Percentiles rank a stretch among this genome's conserved stretches.
These are phyloP conservation scores for Drosophila murphyi DNA, from an alignment of 1,140 invertebrate genomes.

Conservation along the genomic window DNA sequence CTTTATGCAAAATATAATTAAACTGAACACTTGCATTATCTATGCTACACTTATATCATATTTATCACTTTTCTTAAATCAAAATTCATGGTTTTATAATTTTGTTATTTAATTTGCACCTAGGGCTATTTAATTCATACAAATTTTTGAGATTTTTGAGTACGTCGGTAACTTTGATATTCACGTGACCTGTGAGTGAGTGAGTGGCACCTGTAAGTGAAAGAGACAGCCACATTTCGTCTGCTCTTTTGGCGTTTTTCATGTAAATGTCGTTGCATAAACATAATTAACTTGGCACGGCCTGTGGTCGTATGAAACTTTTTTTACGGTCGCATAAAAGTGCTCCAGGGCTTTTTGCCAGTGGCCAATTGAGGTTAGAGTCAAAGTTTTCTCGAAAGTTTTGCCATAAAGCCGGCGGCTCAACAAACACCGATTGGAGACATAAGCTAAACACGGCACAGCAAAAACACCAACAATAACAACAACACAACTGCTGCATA, in stretches of 20 bases:
- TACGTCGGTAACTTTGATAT: constrained; percentile 50
- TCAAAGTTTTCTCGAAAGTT: constrained; percentile 24
- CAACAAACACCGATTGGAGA: constrained; percentile 11
- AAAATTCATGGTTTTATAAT: constrained; percentile 71
- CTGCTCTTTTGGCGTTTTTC: constrained; percentile 64
- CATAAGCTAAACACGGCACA: neutral
- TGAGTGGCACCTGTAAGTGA: neutral
- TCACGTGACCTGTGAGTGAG: constrained; percentile 13
- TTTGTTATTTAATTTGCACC: constrained; percentile 76
- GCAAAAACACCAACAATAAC: neutral
- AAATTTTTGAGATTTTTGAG: constrained; percentile 27
- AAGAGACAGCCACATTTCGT: neutral
- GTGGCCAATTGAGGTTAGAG: constrained; percentile 24
- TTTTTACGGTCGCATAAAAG: constrained; percentile 71
- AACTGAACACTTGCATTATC: constrained; percentile 38
- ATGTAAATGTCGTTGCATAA: constrained; percentile 75
- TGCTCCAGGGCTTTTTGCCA: constrained; percentile 45
- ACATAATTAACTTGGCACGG: constrained; percentile 70
- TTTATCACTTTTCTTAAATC: constrained; percentile 3
- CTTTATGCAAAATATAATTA: constrained; percentile 51
- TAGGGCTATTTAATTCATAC: constrained; percentile 70
- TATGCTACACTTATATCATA: constrained; percentile 18
- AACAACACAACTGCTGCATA: constrained; percentile 12
- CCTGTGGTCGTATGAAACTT: constrained; percentile 64
- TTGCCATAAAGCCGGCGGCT: constrained; percentile 37